Conservation (phyloP, 2,797 vertebrate species). For the Rhinophrynus dorsalis region DNA sequence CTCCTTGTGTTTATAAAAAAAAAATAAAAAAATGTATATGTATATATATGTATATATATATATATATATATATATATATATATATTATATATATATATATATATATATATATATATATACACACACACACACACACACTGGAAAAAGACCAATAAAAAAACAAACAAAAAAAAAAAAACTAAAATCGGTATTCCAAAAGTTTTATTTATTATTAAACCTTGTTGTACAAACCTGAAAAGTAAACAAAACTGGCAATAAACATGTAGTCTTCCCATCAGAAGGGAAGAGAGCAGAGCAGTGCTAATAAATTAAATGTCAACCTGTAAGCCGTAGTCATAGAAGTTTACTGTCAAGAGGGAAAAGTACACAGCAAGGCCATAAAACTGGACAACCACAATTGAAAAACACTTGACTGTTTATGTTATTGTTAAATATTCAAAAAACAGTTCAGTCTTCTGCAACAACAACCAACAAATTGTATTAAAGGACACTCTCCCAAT, state of each 20-base stretch:
- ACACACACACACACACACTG: no score
- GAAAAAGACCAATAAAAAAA: no score
- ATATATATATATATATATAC: no score
- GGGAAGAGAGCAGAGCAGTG: slow-evolving; percentile 89
- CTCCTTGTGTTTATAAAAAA: no score
- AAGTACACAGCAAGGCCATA: slow-evolving; percentile 96
- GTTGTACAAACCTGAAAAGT: slow-evolving; percentile 99
- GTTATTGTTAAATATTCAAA: slow-evolving; percentile 96
- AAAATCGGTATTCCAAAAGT: slow-evolving; percentile 68
- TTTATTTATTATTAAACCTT: slow-evolving; percentile 98
- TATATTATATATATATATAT: no score
- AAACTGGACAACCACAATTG: slow-evolving; percentile 95
- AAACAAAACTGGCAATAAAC: slow-evolving; percentile 97
- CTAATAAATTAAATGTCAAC: slow-evolving; percentile 99
- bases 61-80: no score
- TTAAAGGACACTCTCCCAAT: slow-evolving; percentile 89
- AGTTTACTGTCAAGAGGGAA: slow-evolving; percentile 91
- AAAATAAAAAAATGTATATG: no score
- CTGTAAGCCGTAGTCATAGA: slow-evolving; percentile 84
- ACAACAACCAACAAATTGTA: slow-evolving; percentile 92
- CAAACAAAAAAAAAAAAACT: no score
- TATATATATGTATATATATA: no score
- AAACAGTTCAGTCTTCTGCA: slow-evolving; percentile 96
- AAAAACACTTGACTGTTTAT: slow-evolving; percentile 88
- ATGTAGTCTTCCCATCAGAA: slow-evolving; percentile 87